A percentile compares a stretch with the other conserved stretches of the same genome.
Conservation (phyloP, 2,113 vertebrate species). For the Penelope pileata region DNA sequence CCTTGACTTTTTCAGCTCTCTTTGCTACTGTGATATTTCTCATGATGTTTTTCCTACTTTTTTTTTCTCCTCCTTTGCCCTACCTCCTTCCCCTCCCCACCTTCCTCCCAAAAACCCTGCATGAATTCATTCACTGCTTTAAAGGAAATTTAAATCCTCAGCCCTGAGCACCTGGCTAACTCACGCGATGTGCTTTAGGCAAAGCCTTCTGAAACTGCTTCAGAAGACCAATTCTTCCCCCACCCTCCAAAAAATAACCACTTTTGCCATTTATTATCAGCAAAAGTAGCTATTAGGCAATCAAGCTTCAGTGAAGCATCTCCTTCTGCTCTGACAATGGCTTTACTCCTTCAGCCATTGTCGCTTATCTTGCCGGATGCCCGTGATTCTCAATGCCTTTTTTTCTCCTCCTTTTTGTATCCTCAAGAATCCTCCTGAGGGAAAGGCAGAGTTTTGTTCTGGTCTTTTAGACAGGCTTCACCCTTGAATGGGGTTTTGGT, state of each 20-base stretch:
- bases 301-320: neutral
- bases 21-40: slow-evolving; percentile 43
- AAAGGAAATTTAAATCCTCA: neutral
- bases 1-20: slow-evolving; percentile 58
- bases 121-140: neutral
- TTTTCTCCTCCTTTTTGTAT: neutral
- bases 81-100: neutral
- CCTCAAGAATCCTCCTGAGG: neutral
- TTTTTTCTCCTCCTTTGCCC: neutral
- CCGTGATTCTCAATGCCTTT: neutral
- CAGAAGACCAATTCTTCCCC: neutral
- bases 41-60: slow-evolving; percentile 9
- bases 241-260: rapidly evolving
- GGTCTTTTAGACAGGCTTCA: neutral
- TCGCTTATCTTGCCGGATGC: rapidly evolving
- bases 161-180: neutral
- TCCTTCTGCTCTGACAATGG: neutral
- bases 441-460: neutral
- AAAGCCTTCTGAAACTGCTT: neutral
- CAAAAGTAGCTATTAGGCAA: neutral
- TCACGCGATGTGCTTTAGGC: neutral
- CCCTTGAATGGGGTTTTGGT: neutral
- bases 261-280: neutral
- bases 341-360: neutral
- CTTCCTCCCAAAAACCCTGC: neutral